phyloP scores from a whole-genome alignment of 2,113 vertebrate species.

The Nerophis ophidion region DNA sequence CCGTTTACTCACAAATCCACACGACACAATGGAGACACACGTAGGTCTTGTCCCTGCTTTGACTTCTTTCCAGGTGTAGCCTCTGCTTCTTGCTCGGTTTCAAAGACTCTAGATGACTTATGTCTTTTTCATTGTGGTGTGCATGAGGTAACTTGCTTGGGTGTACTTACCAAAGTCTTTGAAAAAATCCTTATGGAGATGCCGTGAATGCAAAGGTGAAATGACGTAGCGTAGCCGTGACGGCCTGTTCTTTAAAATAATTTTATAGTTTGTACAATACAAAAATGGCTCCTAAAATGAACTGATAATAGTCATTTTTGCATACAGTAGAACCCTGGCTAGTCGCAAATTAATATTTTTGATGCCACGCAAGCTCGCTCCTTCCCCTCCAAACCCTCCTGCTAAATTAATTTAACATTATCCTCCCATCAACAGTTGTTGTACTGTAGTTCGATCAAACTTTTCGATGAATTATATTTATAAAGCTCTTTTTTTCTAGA shows the following conservation, averaged over 20 bases:
- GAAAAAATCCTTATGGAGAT: constrained; percentile 34
- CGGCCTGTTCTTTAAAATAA: neutral
- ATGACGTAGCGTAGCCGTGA: constrained; percentile 53
- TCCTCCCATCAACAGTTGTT: no score
- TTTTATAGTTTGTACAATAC: neutral
- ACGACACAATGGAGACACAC: constrained; percentile 66
- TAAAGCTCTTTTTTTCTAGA: no score
- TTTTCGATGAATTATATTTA: no score
- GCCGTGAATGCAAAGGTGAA: constrained; percentile 54
- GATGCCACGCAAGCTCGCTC: no score
- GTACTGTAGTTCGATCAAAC: no score
- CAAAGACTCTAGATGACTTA: constrained; percentile 37
- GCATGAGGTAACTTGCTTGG: constrained; percentile 66
- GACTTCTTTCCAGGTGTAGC: constrained; percentile 69
- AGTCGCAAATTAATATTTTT: no score
- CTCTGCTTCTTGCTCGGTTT: constrained; percentile 49
- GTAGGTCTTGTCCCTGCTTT: constrained; percentile 46
- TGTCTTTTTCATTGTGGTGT: constrained; percentile 54
- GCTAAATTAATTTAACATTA: no score
- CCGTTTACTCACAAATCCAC: constrained; percentile 79
- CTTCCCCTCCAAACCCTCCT: no score
- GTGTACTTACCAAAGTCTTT: constrained; percentile 69
- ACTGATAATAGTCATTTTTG: no score
- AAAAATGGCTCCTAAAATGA: neutral
- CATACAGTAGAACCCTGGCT: no score